These are phyloP conservation scores for Kryphioiulus occultus DNA, from an alignment of 2,888 invertebrate genomes.

Conservation along the genomic window DNA sequence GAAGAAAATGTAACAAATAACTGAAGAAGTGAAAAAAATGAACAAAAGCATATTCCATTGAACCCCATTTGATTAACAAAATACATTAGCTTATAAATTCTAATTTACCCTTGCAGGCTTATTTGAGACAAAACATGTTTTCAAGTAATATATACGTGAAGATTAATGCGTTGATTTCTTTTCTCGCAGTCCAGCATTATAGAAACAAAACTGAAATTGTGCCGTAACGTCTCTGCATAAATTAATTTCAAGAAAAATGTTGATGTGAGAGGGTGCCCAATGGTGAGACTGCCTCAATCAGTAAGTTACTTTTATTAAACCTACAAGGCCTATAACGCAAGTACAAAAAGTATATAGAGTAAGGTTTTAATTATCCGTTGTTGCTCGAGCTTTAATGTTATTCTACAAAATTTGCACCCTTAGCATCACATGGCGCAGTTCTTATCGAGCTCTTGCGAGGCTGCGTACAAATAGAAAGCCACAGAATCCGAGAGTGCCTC, in stretches of 20 bases:
- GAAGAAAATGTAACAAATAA: neutral
- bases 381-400: neutral
- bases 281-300: neutral
- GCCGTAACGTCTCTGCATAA: neutral
- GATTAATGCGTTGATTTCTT: neutral
- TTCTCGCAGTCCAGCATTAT: neutral
- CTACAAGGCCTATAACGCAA: neutral
- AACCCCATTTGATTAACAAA: too few species aligned
- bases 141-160: too few species aligned
- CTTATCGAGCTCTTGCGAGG: neutral
- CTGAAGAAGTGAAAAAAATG: too few species aligned
- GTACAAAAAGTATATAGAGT: neutral
- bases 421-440: neutral
- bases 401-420: neutral
- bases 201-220: neutral
- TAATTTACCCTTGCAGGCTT: too few species aligned
- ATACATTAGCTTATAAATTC: too few species aligned
- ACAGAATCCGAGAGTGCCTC: neutral
- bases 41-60: too few species aligned
- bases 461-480: neutral
- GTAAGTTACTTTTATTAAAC: neutral
- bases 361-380: neutral
- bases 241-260: neutral
- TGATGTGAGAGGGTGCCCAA: neutral
- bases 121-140: too few species aligned